Conservation (phyloP, 2,888 invertebrate species). For the Sceliomorpha sp. region DNA sequence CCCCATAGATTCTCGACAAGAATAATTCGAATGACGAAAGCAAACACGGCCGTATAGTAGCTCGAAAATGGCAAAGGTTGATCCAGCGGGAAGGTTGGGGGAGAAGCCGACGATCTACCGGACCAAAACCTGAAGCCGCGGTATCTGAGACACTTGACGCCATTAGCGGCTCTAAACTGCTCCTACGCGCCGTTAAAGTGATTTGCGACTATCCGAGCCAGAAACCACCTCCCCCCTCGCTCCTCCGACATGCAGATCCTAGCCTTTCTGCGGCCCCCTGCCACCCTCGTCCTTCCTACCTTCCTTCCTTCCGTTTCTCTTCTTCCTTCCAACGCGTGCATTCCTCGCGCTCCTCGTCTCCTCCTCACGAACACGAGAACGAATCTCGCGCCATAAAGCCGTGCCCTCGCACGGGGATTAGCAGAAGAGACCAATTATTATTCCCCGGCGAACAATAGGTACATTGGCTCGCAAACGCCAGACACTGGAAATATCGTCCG, state of each 20-base stretch:
- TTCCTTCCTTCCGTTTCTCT: constrained; percentile 21
- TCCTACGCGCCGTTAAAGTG: constrained; percentile 77
- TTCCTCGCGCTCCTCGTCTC: constrained; percentile 24
- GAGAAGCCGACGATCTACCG: constrained; percentile 57
- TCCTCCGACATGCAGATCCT: constrained; percentile 19
- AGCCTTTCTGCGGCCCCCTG: constrained; percentile 10
- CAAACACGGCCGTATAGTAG: constrained; percentile 22
- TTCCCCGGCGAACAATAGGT: constrained; percentile 63
- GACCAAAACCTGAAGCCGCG: constrained; percentile 67
- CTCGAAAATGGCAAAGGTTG: constrained; percentile 43
- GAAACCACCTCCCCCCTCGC: constrained; percentile 54
- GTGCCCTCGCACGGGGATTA: constrained; percentile 57
- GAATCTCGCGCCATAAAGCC: constrained; percentile 45
- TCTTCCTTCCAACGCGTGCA: constrained; percentile 27
- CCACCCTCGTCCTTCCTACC: constrained; percentile 22
- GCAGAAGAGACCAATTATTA: constrained; percentile 66
- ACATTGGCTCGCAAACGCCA: constrained; percentile 51
- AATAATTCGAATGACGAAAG: constrained; percentile 34
- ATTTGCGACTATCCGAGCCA: constrained; percentile 76
- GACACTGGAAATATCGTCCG: constrained; percentile 42
- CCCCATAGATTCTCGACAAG: no score
- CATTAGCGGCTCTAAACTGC: constrained; percentile 79
- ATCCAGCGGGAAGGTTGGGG: constrained; percentile 19
- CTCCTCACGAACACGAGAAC: constrained; percentile 47
- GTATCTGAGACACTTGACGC: constrained; percentile 79